These are phyloP conservation scores for Zaprionus nigranus DNA, from an alignment of 1,140 invertebrate species.

Conservation along the genomic window DNA sequence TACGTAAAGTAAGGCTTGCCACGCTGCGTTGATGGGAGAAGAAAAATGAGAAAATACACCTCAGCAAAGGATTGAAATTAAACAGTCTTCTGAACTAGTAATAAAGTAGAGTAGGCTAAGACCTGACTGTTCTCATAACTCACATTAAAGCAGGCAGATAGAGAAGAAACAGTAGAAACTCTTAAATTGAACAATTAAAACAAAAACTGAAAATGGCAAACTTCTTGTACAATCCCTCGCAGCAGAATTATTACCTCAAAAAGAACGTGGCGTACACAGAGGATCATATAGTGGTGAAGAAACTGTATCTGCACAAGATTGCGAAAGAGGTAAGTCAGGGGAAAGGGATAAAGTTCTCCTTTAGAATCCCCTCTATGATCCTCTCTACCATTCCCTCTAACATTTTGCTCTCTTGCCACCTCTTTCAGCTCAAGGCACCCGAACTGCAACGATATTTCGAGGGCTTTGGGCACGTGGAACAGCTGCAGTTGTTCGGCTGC, in stretches of 20 bases:
- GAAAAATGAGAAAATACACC: not conserved
- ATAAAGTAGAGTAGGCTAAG: too few species aligned
- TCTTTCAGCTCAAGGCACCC: not conserved
- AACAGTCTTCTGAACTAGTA: too few species aligned
- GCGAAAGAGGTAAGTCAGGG: slow-evolving; percentile 21
- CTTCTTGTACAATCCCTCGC: slow-evolving; percentile 26
- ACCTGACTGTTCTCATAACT: not conserved
- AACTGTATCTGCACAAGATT: slow-evolving; percentile 49
- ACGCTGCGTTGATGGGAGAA: slow-evolving; percentile 8
- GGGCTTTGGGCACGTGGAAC: slow-evolving; percentile 30
- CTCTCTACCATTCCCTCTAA: not conserved
- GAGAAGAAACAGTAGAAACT: not conserved
- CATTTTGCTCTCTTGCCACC: not conserved
- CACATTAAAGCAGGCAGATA: not conserved
- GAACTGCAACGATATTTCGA: slow-evolving; percentile 34
- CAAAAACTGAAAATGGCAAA: slow-evolving; percentile 26
- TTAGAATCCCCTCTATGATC: too few species aligned
- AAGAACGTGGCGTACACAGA: slow-evolving; percentile 46
- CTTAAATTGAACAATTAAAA: not conserved
- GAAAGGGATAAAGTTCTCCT: too few species aligned
- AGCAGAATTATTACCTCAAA: slow-evolving; percentile 42
- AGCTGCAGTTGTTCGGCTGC: slow-evolving; percentile 15
- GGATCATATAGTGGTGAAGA: slow-evolving; percentile 48
- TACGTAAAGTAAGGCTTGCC: not conserved
- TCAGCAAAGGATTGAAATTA: too few species aligned